phyloP scores from a whole-genome alignment of 2,888 invertebrate species.

The Rhyacophila evoluta region DNA sequence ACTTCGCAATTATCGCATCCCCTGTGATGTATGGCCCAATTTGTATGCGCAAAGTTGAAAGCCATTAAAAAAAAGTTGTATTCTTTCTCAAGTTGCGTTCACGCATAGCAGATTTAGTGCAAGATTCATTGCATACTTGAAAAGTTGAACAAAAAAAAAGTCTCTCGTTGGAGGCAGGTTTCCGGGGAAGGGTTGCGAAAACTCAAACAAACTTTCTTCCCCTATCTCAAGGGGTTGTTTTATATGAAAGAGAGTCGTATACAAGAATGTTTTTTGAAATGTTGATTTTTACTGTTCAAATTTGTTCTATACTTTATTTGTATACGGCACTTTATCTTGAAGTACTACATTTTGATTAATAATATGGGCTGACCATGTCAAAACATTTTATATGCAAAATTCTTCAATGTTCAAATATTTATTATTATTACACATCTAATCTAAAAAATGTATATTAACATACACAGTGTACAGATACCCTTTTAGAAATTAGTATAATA shows the following conservation, averaged over 20 bases:
- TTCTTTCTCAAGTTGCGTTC: background rate
- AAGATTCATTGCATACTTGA: slow-evolving; percentile 43
- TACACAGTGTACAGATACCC: no score
- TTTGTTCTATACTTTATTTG: background rate
- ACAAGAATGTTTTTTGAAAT: background rate
- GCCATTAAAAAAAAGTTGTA: slow-evolving; percentile 17
- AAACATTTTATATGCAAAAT: no score
- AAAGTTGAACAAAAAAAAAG: slow-evolving; percentile 35
- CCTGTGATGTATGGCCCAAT: background rate
- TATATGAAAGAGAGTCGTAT: slow-evolving; percentile 1
- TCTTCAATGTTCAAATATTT: no score
- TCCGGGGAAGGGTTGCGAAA: slow-evolving; percentile 38
- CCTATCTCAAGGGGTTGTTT: slow-evolving; percentile 37
- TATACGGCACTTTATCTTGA: background rate
- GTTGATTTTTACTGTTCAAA: background rate
- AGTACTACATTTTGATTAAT: no score
- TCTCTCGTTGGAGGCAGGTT: background rate
- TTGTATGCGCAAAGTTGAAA: background rate
- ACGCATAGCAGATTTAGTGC: slow-evolving; percentile 29
- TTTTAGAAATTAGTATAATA: no score
- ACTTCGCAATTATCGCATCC: background rate
- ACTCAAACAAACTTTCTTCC: slow-evolving; percentile 48
- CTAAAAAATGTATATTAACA: no score
- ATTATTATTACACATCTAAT: no score
- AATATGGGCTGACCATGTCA: no score